Evolutionary conservation across 1,140 invertebrate species (phyloP).

Genomic region (Pantala flavescens): DNA sequence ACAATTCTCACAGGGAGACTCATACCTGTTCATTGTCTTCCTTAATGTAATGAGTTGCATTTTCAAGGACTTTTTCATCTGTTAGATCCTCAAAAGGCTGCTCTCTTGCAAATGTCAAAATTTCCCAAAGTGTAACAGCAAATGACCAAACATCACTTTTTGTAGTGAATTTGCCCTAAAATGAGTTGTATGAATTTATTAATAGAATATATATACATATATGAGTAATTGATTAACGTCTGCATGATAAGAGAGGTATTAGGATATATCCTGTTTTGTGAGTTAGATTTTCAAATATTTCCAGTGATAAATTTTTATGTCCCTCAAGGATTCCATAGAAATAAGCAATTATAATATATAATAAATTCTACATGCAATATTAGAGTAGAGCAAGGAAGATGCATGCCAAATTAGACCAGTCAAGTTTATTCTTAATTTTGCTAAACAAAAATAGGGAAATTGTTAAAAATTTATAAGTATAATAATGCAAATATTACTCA

Average conservation of each 20-base stretch:
- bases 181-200: slow-evolving; percentile 8
- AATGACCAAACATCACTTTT: slow-evolving; percentile 86
- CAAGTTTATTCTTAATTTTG: no score
- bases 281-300: no score
- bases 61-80: slow-evolving; percentile 71
- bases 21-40: slow-evolving; percentile 50
- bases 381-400: no score
- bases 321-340: no score
- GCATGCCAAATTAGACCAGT: no score
- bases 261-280: not conserved
- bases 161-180: slow-evolving; percentile 67
- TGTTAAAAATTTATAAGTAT: no score
- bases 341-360: no score
- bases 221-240: slow-evolving; percentile 14
- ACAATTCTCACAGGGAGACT: no score
- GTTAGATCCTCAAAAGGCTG: slow-evolving; percentile 69
- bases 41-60: slow-evolving; percentile 58
- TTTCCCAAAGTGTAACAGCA: slow-evolving; percentile 82
- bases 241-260: slow-evolving; percentile 11
- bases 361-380: no score
- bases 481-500: no score
- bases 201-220: slow-evolving; percentile 12
- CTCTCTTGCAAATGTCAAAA: slow-evolving; percentile 70
- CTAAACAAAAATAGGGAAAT: no score
- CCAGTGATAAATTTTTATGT: no score